A percentile compares a stretch with the other conserved stretches of the same genome.
phyloP scores from a whole-genome alignment of 2,113 vertebrate genomes.

The Peucedramus taeniatus region DNA sequence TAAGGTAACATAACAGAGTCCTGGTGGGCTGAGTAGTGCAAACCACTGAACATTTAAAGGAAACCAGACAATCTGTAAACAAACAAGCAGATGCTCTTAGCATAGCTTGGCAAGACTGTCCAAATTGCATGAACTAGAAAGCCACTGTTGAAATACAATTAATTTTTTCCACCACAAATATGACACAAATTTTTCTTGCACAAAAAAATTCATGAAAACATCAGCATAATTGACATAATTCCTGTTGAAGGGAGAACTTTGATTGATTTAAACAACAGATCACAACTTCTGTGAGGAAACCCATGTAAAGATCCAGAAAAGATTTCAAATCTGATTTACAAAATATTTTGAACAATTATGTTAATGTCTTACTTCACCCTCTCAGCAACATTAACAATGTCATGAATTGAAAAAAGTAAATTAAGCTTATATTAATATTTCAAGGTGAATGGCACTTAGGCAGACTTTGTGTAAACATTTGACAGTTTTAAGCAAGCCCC shows the following conservation, averaged over 20 bases:
- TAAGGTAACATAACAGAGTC: background rate
- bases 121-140: background rate
- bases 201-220: background rate
- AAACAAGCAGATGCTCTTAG: background rate
- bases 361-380: background rate
- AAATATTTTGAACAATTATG: background rate
- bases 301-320: background rate
- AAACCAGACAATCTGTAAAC: background rate
- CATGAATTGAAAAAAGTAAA: background rate
- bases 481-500: background rate
- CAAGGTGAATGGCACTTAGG: background rate
- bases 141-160: background rate
- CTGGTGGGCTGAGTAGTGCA: background rate
- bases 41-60: background rate
- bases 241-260: background rate
- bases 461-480: background rate
- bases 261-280: background rate
- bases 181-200: background rate
- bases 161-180: background rate
- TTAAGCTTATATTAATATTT: background rate
- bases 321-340: background rate
- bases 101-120: background rate
- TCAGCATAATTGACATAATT: background rate
- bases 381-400: background rate
- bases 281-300: background rate